Conservation (phyloP, 2,888 invertebrate species). For the Pseudeuparius sepicola region DNA sequence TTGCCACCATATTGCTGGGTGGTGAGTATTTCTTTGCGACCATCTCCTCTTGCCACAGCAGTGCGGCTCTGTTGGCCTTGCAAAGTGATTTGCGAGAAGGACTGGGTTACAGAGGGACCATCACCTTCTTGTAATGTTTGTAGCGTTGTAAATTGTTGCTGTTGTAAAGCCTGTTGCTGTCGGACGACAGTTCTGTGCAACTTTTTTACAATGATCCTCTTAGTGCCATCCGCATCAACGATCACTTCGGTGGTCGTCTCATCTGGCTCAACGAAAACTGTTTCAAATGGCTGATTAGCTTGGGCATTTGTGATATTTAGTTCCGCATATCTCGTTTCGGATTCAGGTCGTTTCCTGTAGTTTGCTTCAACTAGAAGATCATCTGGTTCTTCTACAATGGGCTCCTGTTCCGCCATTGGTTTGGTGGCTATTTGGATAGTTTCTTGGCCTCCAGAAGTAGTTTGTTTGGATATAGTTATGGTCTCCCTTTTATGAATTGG, state of each 20-base stretch:
- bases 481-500: slow-evolving; percentile 44
- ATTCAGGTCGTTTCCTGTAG: slow-evolving; percentile 48
- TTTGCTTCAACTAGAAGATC: slow-evolving; percentile 57
- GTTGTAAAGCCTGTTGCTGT: slow-evolving; percentile 55
- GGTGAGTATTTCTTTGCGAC: slow-evolving; percentile 51
- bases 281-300: slow-evolving; percentile 66
- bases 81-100: slow-evolving; percentile 45
- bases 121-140: slow-evolving; percentile 46
- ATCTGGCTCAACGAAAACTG: slow-evolving; percentile 71
- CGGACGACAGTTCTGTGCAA: slow-evolving; percentile 57
- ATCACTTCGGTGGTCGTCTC: slow-evolving; percentile 74
- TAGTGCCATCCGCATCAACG: slow-evolving; percentile 72
- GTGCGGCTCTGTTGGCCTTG: slow-evolving; percentile 54
- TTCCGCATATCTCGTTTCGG: slow-evolving; percentile 50
- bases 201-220: slow-evolving; percentile 67
- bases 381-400: slow-evolving; percentile 45
- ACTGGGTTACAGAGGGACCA: slow-evolving; percentile 48
- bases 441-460: slow-evolving; percentile 52
- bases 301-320: slow-evolving; percentile 61
- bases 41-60: slow-evolving; percentile 48
- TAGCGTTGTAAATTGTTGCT: slow-evolving; percentile 49
- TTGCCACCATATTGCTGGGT: slow-evolving; percentile 55
- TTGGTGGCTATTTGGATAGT: slow-evolving; percentile 63
- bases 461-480: slow-evolving; percentile 53
- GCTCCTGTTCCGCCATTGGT: slow-evolving; percentile 42